Evolutionary conservation across 2,888 invertebrate species (phyloP), one percentile per base, ranked within the genome.

Genomic region (Timema cristinae): DNA sequence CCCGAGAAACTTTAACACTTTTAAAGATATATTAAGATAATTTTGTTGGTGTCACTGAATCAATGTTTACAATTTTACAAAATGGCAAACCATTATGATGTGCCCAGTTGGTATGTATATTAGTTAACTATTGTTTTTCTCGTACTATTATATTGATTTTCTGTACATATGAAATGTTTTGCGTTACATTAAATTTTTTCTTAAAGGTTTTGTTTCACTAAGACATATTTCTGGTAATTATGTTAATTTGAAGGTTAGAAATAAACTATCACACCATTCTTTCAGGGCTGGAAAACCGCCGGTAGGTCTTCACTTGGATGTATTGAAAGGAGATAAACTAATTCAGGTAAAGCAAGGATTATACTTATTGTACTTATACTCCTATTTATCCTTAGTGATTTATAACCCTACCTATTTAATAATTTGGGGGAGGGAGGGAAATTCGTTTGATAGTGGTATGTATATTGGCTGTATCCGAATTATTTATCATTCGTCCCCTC

Each of bases 211-310:
- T 61, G 11, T 16, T 32, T 51, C 9, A 50, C 1, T 51, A 7
- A 16, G 9, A 16, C 9, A 51, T 63, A 32, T 50, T 16, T 61
- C 13, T 61, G 63, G n/a, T 59, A 69, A 50, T 50, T 50, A 50
- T 63, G 8, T 15, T 69, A 48, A n/a, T 49, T 10, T 47, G n/a
- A 16, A 68, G 50, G 16, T 52, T 15, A 68, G n/a, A 52, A 15
- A 52, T 68, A 68, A 52, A 15, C 16, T 68, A 16, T 54, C 51
- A 9, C 74, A 59, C 75, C 75, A 70, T 77, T 76, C 77, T 86
- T 86, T 74, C 81, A 96, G 98, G 99, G 98, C 98, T 77, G 97
- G 97, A 9, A 97, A 97, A 84, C 98, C 99, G 73, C 96, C 98
- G 13, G 92, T 95, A 61, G 99, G 99, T 13, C 87, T 97, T 70